Conservation (phyloP, 2,797 vertebrate species). For the Xenops minutus region DNA sequence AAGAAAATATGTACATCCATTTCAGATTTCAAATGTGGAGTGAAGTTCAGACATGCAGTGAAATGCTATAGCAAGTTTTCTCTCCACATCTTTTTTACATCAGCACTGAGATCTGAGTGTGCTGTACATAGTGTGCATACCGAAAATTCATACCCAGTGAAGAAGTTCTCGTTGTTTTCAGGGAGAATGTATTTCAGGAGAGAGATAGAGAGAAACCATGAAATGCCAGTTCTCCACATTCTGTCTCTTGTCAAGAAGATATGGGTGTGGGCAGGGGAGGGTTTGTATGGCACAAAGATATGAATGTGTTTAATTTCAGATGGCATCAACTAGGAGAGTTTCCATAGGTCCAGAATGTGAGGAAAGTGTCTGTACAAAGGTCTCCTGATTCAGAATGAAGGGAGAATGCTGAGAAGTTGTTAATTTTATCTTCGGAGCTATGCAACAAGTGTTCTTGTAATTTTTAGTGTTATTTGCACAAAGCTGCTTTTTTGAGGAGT, state of each 20-base stretch:
- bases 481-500: background rate
- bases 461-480: background rate
- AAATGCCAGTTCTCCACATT: background rate
- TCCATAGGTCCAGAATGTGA: background rate
- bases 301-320: background rate
- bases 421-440: background rate
- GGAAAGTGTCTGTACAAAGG: background rate
- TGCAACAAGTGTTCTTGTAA: background rate
- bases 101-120: background rate
- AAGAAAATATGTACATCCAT: background rate
- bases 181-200: background rate
- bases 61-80: background rate
- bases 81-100: slow-evolving; percentile 1
- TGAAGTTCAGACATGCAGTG: background rate
- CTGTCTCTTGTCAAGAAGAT: background rate
- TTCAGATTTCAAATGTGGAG: background rate
- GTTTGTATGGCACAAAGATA: background rate
- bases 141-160: background rate
- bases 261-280: background rate
- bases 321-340: background rate
- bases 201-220: background rate
- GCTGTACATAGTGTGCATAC: background rate
- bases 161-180: background rate
- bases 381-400: background rate
- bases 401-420: background rate